These are phyloP conservation scores for Pectinophora gossypiella DNA, from an alignment of 1,140 invertebrate genomes.

Conservation along the genomic window DNA sequence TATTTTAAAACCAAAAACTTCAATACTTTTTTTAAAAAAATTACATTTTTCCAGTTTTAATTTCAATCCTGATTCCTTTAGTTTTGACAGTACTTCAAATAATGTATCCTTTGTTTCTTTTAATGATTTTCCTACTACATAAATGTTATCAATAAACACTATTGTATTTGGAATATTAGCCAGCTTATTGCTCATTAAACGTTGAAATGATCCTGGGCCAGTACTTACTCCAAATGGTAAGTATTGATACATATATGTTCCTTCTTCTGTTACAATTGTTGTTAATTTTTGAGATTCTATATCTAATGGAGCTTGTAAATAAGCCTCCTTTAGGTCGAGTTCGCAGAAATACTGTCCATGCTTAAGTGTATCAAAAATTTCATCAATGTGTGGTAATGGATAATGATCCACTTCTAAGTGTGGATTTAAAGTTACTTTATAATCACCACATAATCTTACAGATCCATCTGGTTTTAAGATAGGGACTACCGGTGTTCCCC, in stretches of 20 bases:
- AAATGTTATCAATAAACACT: constrained; percentile 22
- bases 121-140: constrained; percentile 7
- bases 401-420: neutral
- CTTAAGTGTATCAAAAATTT: neutral
- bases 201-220: constrained; percentile 16
- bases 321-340: neutral
- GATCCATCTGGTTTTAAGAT: constrained; percentile 1
- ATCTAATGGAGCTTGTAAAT: neutral
- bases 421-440: neutral
- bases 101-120: constrained; percentile 6
- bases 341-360: constrained; percentile 1
- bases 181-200: constrained; percentile 10
- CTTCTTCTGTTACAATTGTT: constrained; percentile 2
- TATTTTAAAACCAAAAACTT: constrained; percentile 18
- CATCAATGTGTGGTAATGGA: neutral
- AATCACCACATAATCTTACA: constrained; percentile 1
- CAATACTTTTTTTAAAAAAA: constrained; percentile 17
- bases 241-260: neutral
- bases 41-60: constrained; percentile 19
- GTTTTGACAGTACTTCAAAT: constrained; percentile 4
- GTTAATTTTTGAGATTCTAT: neutral
- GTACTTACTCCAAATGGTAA: constrained; percentile 3
- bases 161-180: constrained; percentile 12
- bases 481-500: constrained; percentile 1
- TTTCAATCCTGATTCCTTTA: constrained; percentile 16